Conservation (phyloP, 2,797 vertebrate species). For the Pteropus rufus region DNA sequence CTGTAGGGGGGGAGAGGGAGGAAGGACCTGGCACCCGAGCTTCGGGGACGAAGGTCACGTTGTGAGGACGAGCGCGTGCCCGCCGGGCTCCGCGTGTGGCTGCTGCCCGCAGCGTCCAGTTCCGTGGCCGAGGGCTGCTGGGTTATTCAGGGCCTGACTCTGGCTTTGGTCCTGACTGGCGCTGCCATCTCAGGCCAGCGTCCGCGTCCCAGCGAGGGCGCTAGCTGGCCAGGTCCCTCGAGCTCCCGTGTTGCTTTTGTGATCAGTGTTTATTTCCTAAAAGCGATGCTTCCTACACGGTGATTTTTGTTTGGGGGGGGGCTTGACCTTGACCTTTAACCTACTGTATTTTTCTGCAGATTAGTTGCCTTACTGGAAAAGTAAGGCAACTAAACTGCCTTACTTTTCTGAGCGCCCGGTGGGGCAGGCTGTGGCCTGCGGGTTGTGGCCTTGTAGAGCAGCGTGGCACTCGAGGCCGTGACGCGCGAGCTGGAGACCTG, state of each 20-base stretch:
- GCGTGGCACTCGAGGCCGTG: rapidly evolving
- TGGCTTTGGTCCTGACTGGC: neutral
- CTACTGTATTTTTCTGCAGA: neutral
- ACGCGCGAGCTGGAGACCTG: rapidly evolving
- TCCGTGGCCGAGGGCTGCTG: neutral
- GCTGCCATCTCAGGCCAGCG: neutral
- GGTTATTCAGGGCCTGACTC: neutral
- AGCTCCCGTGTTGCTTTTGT: neutral
- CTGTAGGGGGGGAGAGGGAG: neutral
- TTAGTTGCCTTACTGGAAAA: too few species aligned
- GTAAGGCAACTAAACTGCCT: neutral
- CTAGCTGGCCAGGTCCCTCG: neutral
- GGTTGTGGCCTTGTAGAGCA: neutral
- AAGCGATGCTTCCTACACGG: neutral
- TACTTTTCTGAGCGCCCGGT: too few species aligned
- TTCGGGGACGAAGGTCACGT: neutral
- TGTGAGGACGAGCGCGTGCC: rapidly evolving
- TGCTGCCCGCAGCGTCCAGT: neutral
- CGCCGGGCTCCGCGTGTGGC: too few species aligned
- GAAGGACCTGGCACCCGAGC: neutral
- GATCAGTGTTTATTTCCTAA: neutral
- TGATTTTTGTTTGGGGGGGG: neutral
- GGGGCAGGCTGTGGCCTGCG: neutral
- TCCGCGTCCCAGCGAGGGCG: neutral
- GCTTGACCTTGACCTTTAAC: neutral